These are phyloP conservation scores for Alaudala cheleensis DNA, from an alignment of 2,113 vertebrate genomes.

Conservation along the genomic window DNA sequence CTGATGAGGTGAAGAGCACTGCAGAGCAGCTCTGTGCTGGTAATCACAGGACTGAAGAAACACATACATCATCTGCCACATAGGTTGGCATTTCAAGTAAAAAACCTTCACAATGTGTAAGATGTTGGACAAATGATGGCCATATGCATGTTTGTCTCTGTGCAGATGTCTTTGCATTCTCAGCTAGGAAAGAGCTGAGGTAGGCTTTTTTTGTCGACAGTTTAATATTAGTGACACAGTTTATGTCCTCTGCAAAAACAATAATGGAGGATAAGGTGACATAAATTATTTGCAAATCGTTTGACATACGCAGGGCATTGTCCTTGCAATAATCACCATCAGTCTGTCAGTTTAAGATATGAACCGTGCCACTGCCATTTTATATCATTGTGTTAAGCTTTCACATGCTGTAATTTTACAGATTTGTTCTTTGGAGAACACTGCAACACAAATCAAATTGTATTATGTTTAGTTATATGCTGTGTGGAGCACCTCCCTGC, in stretches of 20 bases:
- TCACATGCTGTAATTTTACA: slow-evolving; percentile 77
- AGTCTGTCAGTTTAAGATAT: slow-evolving; percentile 92
- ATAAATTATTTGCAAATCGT: slow-evolving; percentile 97
- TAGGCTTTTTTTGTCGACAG: slow-evolving; percentile 84
- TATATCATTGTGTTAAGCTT: slow-evolving; percentile 85
- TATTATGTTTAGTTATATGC: slow-evolving; percentile 73
- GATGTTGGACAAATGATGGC: slow-evolving; percentile 98
- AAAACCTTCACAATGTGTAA: slow-evolving; percentile 97
- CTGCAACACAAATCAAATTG: slow-evolving; percentile 72
- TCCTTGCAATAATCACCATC: slow-evolving; percentile 96
- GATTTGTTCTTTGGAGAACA: slow-evolving; percentile 74
- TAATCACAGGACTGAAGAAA: slow-evolving; percentile 99
- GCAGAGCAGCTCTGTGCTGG: slow-evolving; percentile 92
- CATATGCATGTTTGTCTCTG: slow-evolving; percentile 92
- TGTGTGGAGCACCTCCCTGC: slow-evolving; percentile 17
- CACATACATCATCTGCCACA: slow-evolving; percentile 99
- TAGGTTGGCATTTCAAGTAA: slow-evolving; percentile 95
- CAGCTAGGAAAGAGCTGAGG: slow-evolving; percentile 90
- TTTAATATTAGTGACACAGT: slow-evolving; percentile 93
- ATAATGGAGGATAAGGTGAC: slow-evolving; percentile 94
- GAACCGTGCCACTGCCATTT: slow-evolving; percentile 87
- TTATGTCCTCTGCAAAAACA: slow-evolving; percentile 93
- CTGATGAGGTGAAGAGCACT: slow-evolving; percentile 99
- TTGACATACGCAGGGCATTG: slow-evolving; percentile 95
- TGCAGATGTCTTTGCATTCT: slow-evolving; percentile 90